Conservation (phyloP, 2,888 invertebrate genomes). For the Kuschelorhynchus macadamiae region DNA sequence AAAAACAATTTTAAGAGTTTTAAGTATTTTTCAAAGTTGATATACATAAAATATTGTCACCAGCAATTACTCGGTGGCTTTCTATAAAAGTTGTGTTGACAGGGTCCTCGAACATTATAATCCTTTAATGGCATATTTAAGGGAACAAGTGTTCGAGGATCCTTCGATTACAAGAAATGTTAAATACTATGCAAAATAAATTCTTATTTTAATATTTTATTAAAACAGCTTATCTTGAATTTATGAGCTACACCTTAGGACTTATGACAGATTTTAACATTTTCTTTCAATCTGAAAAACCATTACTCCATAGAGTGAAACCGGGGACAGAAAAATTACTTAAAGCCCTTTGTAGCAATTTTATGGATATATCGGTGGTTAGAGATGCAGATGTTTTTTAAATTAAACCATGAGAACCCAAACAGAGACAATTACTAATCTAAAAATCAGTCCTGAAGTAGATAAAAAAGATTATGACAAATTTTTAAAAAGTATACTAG, state of each 20-base stretch:
- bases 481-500: no score
- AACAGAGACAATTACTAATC: no score
- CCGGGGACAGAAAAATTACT: not conserved
- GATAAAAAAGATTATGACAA: no score
- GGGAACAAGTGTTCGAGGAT: constrained; percentile 54
- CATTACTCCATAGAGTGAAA: not conserved
- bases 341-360: not conserved
- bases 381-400: not conserved
- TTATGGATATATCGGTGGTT: not conserved
- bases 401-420: constrained; percentile 13
- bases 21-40: constrained; percentile 60
- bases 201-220: no score
- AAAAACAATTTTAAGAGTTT: constrained; percentile 57
- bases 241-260: constrained; percentile 54
- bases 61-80: constrained; percentile 58
- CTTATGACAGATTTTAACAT: constrained; percentile 40
- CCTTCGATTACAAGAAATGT: constrained; percentile 53
- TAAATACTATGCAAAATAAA: constrained; percentile 53
- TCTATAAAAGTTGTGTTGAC: constrained; percentile 61
- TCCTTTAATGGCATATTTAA: constrained; percentile 58
- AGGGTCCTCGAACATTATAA: constrained; percentile 61
- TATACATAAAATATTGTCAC: constrained; percentile 58
- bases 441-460: no score
- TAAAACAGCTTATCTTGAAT: constrained; percentile 56
- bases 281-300: not conserved